phyloP scores from a whole-genome alignment of 2,797 vertebrate species.

The Fistularia tabacaria region DNA sequence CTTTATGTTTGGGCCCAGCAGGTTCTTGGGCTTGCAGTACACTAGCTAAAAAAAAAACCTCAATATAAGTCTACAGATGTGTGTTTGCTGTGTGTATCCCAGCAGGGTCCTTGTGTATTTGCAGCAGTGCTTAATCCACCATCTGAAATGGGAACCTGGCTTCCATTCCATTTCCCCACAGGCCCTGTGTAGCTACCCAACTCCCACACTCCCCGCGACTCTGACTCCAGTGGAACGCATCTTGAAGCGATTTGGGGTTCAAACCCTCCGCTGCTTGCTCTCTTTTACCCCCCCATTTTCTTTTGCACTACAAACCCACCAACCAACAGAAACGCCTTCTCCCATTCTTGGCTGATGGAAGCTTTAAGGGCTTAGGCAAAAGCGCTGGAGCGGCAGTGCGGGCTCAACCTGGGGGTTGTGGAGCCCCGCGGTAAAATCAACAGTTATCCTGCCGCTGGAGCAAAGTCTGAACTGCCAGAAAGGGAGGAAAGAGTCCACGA shows the following conservation, averaged over 20 bases:
- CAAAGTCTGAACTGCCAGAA: conserved; percentile 11
- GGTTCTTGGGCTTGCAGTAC: too few species aligned
- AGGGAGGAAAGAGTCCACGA: conserved; percentile 20
- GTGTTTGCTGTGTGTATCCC: conserved; percentile 34
- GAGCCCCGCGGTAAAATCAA: conserved; percentile 70
- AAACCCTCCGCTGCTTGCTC: conserved; percentile 39
- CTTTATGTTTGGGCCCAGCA: too few species aligned
- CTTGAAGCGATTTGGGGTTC: conserved; percentile 72
- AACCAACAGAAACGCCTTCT: conserved; percentile 14
- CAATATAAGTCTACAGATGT: conserved; percentile 8
- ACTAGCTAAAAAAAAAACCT: too few species aligned
- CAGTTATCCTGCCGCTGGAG: conserved; percentile 46
- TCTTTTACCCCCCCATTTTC: conserved; percentile 1
- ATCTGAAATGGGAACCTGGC: conserved; percentile 62
- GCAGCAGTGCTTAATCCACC: conserved; percentile 57
- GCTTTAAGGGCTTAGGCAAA: conserved; percentile 62
- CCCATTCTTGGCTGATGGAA: conserved; percentile 36
- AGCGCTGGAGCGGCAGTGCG: conserved; percentile 62
- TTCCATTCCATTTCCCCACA: conserved; percentile 53
- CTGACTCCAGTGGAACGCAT: conserved; percentile 59
- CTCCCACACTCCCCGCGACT: conserved; percentile 50
- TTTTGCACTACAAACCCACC: conserved; percentile 3
- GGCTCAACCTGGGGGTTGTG: conserved; percentile 53
- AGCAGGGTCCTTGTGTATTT: conserved; percentile 41
- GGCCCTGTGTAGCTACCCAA: conserved; percentile 39